A percentile compares a stretch with the other conserved stretches of the same genome.
Conservation (phyloP, 2,113 vertebrate species). For the Chroicocephalus ridibundus region DNA sequence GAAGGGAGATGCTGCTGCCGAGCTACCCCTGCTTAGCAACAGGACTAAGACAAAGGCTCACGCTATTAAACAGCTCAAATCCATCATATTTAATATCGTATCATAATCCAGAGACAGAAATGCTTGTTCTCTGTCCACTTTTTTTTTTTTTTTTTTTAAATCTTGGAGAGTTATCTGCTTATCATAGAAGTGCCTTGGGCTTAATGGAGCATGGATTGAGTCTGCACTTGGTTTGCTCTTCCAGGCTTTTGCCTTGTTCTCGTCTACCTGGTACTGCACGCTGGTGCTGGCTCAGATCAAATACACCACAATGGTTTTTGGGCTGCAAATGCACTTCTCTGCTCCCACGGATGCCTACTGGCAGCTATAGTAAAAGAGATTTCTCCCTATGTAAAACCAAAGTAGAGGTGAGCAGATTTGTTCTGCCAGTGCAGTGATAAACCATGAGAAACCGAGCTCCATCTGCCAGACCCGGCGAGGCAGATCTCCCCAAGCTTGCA, state of each 20-base stretch:
- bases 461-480: neutral
- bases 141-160: neutral
- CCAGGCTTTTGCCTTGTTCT: neutral
- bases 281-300: neutral
- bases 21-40: neutral
- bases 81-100: neutral
- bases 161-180: neutral
- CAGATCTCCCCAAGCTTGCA: neutral
- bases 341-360: neutral
- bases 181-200: neutral
- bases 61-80: accelerated
- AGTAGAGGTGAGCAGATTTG: neutral
- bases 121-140: neutral
- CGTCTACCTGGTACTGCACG: accelerated
- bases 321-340: neutral
- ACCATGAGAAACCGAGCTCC: neutral
- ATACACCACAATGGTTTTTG: neutral
- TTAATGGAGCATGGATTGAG: neutral
- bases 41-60: neutral
- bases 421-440: neutral
- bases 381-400: neutral
- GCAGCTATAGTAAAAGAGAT: neutral
- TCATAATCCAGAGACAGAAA: neutral
- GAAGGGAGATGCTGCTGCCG: neutral
- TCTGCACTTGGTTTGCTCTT: neutral